Conservation (phyloP, 2,888 invertebrate genomes). For the Tillus elongatus region DNA sequence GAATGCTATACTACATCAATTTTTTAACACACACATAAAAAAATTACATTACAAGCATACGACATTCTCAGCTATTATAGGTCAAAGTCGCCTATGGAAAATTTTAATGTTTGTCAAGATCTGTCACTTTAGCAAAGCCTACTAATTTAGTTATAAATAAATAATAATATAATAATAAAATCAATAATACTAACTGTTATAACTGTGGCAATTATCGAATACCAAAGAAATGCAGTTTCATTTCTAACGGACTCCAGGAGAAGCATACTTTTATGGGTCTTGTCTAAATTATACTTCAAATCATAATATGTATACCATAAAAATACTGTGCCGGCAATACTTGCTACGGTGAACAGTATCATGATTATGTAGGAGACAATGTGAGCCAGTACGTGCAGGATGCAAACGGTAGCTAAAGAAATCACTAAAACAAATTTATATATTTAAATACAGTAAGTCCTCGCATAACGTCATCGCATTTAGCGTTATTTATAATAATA, state of each 20-base stretch:
- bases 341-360: conserved; percentile 65
- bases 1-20: too few relatives aligned
- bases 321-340: conserved; percentile 66
- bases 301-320: conserved; percentile 86
- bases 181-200: conserved; percentile 64
- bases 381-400: conserved; percentile 75
- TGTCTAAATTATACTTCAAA: conserved; percentile 57
- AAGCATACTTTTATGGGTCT: conserved; percentile 42
- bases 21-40: too few relatives aligned
- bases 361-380: conserved; percentile 84
- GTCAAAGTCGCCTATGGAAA: too few relatives aligned
- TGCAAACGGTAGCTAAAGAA: conserved; percentile 71
- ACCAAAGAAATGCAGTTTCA: conserved; percentile 74
- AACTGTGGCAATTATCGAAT: conserved; percentile 77
- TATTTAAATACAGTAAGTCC: too few relatives aligned
- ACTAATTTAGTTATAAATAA: conserved; percentile 3
- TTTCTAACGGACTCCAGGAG: conserved; percentile 75
- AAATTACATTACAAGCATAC: too few relatives aligned
- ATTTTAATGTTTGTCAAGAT: too few relatives aligned
- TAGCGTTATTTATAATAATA: too few relatives aligned
- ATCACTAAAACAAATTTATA: conserved; percentile 54
- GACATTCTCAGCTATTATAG: too few relatives aligned
- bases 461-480: too few relatives aligned
- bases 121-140: conserved; percentile 2
- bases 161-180: conserved; percentile 8